Evolutionary conservation across 2,113 vertebrate genomes (phyloP).

Genomic region (Talpa occidentalis): DNA sequence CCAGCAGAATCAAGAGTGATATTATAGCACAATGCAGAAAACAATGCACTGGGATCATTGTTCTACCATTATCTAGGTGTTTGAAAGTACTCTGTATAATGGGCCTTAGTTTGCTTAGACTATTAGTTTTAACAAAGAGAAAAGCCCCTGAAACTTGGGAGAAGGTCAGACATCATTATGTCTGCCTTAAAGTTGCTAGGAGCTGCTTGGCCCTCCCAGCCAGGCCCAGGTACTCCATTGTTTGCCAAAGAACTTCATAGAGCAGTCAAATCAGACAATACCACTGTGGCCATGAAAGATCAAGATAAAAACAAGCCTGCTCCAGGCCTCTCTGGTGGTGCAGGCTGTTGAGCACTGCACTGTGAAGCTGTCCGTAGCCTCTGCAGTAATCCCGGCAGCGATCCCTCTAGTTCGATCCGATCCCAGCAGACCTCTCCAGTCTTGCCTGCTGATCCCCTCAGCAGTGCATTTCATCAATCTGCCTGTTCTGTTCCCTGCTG

Average conservation of each 20-base stretch:
- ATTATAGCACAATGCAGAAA: neutral
- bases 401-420: no score
- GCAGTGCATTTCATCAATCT: no score
- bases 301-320: no score
- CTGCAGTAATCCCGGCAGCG: no score
- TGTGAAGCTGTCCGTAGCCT: no score
- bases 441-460: no score
- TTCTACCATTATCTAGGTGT: neutral
- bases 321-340: no score
- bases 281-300: neutral
- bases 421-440: no score
- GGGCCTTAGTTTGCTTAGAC: neutral
- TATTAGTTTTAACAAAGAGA: neutral
- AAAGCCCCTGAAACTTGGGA: neutral
- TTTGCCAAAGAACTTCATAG: neutral
- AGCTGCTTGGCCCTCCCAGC: neutral
- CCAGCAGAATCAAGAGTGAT: neutral
- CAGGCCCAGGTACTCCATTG: neutral
- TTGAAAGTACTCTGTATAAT: neutral
- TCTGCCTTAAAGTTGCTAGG: neutral
- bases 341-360: no score
- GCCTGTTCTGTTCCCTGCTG: no score
- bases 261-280: neutral
- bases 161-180: neutral
- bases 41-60: neutral